Base-by-base conservation (phyloP, 2,797 vertebrate species). In the Trematomus bernacchii region DNA sequence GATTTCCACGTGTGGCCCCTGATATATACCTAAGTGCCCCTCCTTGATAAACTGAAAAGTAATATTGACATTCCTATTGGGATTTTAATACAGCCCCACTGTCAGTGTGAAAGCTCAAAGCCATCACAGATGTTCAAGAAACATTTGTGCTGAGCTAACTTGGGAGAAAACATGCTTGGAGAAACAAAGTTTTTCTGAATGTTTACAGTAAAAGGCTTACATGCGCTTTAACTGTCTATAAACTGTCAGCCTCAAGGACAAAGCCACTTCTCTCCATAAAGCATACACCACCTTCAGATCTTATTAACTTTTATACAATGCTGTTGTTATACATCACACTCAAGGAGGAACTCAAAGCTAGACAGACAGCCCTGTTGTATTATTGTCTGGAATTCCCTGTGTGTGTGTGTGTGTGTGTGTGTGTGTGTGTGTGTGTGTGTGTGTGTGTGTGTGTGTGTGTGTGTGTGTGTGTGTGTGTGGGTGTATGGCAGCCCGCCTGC, bases 381-480 rank as follows among this genome's bases (percentile, higher is more conserved):
- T 86, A 86, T 79, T 91, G 87, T 91, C 85, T 92, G 86, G 86
- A 87, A 89, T 81, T 82, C 80, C 50, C 67, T 66, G 52, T 77
- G 44, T 61, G 66, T 55, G 70, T 73, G 79, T 66, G 64, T 71
- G 61, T 76, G 65, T 80, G 66, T 76, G 76, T 72, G 69, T 74
- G 73, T 66, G 30, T 66, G 57, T 69, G 72, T 66, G 53, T 64
- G 64, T 59, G 46, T 57, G 40, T 68, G 77, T 74, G 57, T 79
- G 52, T 79, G 54, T 87, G 78, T 71, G 63, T 83, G 76, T 62
- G 61, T 76, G 42, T 66, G 52, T 77, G 44, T 61, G 66, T 55
- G 70, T 73, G 79, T 66, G 64, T 71, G 61, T 76, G 65, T 80
- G 66, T 76, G 76, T 72, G 69, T 74, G 73, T 66, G 30, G 63